phyloP scores from a whole-genome alignment of 2,888 invertebrate genomes.

The Heliconius ismenius region DNA sequence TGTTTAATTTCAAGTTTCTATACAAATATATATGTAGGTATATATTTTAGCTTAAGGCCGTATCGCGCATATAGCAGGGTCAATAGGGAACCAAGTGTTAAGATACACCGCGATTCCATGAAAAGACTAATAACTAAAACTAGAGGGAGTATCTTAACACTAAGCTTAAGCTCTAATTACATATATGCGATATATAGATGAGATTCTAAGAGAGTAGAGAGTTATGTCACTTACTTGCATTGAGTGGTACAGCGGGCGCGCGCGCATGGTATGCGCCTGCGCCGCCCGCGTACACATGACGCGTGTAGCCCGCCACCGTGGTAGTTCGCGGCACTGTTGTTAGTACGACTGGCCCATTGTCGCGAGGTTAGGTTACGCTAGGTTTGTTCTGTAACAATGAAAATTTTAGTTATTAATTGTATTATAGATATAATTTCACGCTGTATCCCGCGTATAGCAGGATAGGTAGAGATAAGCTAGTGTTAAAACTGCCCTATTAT shows the following conservation, averaged over 20 bases:
- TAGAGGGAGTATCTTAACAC: background rate
- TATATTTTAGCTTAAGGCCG: background rate
- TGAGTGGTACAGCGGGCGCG: constrained; percentile 74
- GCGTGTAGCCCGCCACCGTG: constrained; percentile 77
- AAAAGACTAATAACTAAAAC: background rate
- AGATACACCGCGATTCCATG: too few species aligned
- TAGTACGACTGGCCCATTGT: constrained; percentile 31
- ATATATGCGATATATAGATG: background rate
- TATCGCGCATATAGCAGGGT: too few species aligned
- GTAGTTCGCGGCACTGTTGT: constrained; percentile 40
- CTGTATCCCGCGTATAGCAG: background rate
- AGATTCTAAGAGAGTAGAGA: background rate
- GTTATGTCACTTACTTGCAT: constrained; percentile 71
- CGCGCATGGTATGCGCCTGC: constrained; percentile 73
- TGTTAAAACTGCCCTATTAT: too few species aligned
- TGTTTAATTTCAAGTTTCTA: constrained; percentile 12
- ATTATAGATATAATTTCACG: background rate
- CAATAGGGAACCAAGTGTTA: too few species aligned
- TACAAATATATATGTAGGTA: background rate
- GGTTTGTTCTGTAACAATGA: constrained; percentile 19
- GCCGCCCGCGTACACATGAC: constrained; percentile 74
- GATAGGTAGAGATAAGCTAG: too few species aligned
- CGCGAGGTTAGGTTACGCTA: constrained; percentile 7
- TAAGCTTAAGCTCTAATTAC: background rate
- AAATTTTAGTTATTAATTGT: background rate